Base-by-base conservation (phyloP, 2,888 invertebrate genomes). In the Clusia tigrina region DNA sequence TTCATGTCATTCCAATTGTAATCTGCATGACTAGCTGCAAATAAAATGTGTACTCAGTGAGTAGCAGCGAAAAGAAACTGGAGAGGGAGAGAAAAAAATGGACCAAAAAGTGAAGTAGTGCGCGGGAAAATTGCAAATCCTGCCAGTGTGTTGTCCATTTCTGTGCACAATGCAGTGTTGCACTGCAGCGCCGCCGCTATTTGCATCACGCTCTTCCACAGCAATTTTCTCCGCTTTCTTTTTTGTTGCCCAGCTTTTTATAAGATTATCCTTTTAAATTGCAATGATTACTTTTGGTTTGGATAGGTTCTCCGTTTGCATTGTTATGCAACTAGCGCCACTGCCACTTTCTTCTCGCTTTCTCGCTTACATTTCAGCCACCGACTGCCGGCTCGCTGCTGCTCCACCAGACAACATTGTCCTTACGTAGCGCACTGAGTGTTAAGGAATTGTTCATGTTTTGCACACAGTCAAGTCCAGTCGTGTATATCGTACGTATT, bases 201-300 rank as follows among this genome's bases (percentile, higher is more conserved):
- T 42, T 42, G 42, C 42, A 42, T 42, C 42, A 20, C 22, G 20
- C 48, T 22, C n/a, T 10, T 17, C 15, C 71, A 72, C 24, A 48
- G 42, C 54, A 23, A 23, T 56, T 12, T 17, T 20, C 12, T 22
- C 2, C 46, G 38, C 5, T 42, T 48, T 25, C 23, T 57, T 42
- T 15, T 32, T 24, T 57, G n/a, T 52, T 18, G 9, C n/a, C n/a
- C n/a, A n/a, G 54, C 48, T 54, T 23, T 18, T 12, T 26, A 54
- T 25, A 25, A 77, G 79, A 79, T 79, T 78, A 79, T 80, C 78
- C 74, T 78, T 80, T 79, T 80, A 80, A 78, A 79, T 79, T 80
- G 77, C 78, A 80, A 79, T 79, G 79, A 79, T 80, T 80, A 77
- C 77, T 76, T 79, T 78, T 71, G 38, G 26, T 26, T 32, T 20